Evolutionary conservation across 2,797 vertebrate species (phyloP).

Genomic region (Atherinosoma microstoma): DNA sequence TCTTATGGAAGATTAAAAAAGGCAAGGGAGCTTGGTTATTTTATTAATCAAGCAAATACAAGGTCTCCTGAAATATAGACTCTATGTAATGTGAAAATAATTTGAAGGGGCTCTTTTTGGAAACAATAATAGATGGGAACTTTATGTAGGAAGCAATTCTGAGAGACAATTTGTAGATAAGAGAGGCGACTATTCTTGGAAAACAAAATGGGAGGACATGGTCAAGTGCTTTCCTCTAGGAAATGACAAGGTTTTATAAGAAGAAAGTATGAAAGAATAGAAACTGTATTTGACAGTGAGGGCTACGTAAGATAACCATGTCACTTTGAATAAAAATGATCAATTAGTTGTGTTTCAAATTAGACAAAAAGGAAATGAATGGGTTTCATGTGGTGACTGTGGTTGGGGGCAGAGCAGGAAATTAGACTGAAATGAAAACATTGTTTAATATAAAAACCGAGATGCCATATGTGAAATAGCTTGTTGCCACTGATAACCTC

Average conservation of each 20-base stretch:
- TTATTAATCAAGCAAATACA: background rate
- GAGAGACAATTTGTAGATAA: slow-evolving; percentile 72
- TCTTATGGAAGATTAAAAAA: background rate
- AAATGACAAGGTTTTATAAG: slow-evolving; percentile 68
- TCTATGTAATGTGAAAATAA: slow-evolving; percentile 12
- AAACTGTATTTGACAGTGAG: slow-evolving; percentile 32
- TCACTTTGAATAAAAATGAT: slow-evolving; percentile 30
- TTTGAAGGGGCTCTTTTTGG: slow-evolving; percentile 10
- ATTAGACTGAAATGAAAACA: slow-evolving; percentile 24
- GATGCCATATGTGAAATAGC: slow-evolving; percentile 30
- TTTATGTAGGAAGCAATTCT: slow-evolving; percentile 66
- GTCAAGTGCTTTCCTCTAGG: slow-evolving; percentile 55
- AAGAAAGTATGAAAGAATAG: slow-evolving; percentile 34
- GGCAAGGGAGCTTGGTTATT: background rate
- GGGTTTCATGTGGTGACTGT: background rate
- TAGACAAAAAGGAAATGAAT: slow-evolving; percentile 16
- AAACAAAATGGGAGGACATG: slow-evolving; percentile 60
- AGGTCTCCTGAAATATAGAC: slow-evolving; percentile 2
- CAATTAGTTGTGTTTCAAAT: slow-evolving; percentile 41
- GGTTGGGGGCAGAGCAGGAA: slow-evolving; percentile 33
- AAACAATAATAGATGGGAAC: slow-evolving; percentile 55
- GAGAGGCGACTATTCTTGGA: slow-evolving; percentile 64
- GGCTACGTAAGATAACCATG: slow-evolving; percentile 52
- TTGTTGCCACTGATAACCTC: slow-evolving; percentile 6
- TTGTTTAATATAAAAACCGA: slow-evolving; percentile 8